Conservation (phyloP, 2,113 vertebrate genomes). For the Ictalurus punctatus region DNA sequence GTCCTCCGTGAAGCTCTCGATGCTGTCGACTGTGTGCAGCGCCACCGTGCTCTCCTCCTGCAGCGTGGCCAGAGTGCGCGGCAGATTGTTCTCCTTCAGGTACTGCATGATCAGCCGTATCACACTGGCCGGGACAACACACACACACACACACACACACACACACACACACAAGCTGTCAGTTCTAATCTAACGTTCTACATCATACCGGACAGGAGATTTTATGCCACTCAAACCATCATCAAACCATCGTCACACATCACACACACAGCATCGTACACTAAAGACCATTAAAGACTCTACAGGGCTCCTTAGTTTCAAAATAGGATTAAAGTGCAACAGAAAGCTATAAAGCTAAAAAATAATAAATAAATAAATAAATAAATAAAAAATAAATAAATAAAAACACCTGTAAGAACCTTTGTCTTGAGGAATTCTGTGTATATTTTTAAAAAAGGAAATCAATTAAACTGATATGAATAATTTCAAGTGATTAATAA, state of each 20-base stretch:
- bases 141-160: constrained; percentile 4
- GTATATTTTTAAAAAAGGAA: background rate
- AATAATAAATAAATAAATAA: too few relatives aligned
- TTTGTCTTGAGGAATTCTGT: background rate
- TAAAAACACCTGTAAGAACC: too few relatives aligned
- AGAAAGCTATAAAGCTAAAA: too few relatives aligned
- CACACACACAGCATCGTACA: background rate
- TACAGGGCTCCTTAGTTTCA: background rate
- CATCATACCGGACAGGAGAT: background rate
- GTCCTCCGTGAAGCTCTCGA: constrained; percentile 95
- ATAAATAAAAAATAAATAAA: too few relatives aligned
- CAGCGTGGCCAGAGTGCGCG: constrained; percentile 85
- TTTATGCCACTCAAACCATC: background rate
- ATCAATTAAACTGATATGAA: background rate
- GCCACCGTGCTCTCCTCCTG: constrained; percentile 96
- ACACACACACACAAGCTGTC: constrained; percentile 5
- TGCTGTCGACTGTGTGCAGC: constrained; percentile 95
- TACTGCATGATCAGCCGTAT: constrained; percentile 99
- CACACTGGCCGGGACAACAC: constrained; percentile 73
- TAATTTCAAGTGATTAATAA: background rate
- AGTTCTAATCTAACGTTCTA: background rate
- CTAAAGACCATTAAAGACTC: too few relatives aligned
- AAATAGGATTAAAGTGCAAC: too few relatives aligned
- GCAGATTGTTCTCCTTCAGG: constrained; percentile 93
- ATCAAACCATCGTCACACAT: background rate